phyloP scores from a whole-genome alignment of 2,113 vertebrate species.

The Eleginops maclovinus region DNA sequence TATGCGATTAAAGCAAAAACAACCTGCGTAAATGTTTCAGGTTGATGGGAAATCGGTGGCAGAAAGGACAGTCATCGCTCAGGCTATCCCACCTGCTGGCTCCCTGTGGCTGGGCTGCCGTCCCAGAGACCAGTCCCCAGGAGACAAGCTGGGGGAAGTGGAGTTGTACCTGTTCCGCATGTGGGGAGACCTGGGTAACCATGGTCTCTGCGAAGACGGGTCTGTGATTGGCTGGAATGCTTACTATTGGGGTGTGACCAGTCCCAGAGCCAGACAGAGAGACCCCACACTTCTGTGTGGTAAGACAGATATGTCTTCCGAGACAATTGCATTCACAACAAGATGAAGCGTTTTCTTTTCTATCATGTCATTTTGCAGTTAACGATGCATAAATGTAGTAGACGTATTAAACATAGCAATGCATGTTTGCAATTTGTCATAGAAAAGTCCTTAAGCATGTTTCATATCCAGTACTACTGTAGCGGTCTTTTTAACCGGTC shows the following conservation, averaged over 20 bases:
- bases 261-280: conserved; percentile 48
- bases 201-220: conserved; percentile 80
- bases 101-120: conserved; percentile 79
- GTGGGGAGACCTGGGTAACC: conserved; percentile 72
- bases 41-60: conserved; percentile 55
- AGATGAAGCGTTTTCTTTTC: background rate
- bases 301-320: conserved; percentile 51
- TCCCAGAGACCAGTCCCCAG: conserved; percentile 5
- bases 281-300: conserved; percentile 76
- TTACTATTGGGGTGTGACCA: conserved; percentile 72
- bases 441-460: background rate
- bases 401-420: background rate
- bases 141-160: conserved; percentile 24
- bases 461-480: background rate
- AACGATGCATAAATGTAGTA: conserved; percentile 1
- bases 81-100: conserved; percentile 65
- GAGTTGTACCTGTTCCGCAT: conserved; percentile 85
- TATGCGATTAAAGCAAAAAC: background rate
- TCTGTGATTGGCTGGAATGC: conserved; percentile 80
- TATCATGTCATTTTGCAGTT: background rate
- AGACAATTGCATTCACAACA: conserved; percentile 4
- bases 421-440: conserved; percentile 1
- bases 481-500: too few relatives aligned
- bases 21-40: conserved; percentile 40
- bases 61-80: conserved; percentile 59